Evolutionary conservation across 2,797 vertebrate species (phyloP), one percentile per base, ranked within the genome.

Genomic region (Phalanger gymnotis): DNA sequence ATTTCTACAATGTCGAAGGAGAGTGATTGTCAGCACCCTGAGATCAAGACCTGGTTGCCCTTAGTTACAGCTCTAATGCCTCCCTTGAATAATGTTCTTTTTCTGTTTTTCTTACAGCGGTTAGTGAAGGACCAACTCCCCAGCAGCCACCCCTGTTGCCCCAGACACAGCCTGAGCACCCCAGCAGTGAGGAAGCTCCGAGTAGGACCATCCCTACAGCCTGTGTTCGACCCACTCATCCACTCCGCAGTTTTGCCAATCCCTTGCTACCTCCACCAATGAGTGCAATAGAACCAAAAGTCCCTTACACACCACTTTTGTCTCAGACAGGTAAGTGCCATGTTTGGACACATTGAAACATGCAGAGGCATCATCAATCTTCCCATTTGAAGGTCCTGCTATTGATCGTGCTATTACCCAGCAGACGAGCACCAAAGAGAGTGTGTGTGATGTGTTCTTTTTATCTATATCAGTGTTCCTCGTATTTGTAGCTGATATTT

Each of bases 171-270:
- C 97, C 99, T 0, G 99, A 99, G 93, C 99, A 99, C 28, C 96
- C 99, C 28, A 98, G 97, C 92, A 97, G 89, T 0, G 99, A 99
- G 93, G 99, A 99, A 0, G 99, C 98, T 0, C 98, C 99, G 0
- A 99, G 99, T 95, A 99, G 99, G 89, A 99, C 98, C 94, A 99
- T 99, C 97, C 99, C 99, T 0, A 99, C 99, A 0, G 99, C 99
- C 57, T 99, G 99, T 0, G 99, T 99, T 1, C 98, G 99, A 19
- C 99, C 99, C 27, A 99, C 98, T 0, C 99, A 99, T 95, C 99
- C 99, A 0, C 99, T 99, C 12, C 99, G 99, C 52, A 99, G 99
- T 98, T 99, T 99, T 95, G 99, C 99, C 97, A 99, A 99, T 96
- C 99, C 99, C 0, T 98, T 99, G 98, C 99, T 99, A 98, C 99